Evolutionary conservation across 2,888 invertebrate genomes (phyloP).

Genomic region (Mylabris sibirica): DNA sequence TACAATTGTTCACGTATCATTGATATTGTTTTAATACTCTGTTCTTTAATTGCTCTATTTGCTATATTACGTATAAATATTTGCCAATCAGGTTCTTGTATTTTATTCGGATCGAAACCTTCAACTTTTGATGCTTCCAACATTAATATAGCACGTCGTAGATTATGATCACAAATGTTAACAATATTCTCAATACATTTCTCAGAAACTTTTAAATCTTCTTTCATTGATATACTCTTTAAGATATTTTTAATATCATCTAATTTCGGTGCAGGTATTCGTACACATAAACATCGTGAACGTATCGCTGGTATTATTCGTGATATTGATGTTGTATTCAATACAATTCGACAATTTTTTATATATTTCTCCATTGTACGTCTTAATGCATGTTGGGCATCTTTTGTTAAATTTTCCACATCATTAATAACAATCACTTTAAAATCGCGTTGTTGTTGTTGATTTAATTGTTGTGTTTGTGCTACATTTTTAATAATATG

Average conservation of each 20-base stretch:
- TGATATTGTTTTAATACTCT: constrained; percentile 82
- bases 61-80: constrained; percentile 87
- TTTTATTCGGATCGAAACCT: constrained; percentile 80
- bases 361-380: constrained; percentile 99
- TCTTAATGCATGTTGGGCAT: constrained; percentile 97
- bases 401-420: constrained; percentile 93
- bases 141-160: constrained; percentile 91
- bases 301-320: constrained; percentile 96
- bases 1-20: constrained; percentile 89
- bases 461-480: constrained; percentile 93
- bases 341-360: constrained; percentile 89
- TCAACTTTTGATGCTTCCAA: constrained; percentile 93
- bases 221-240: constrained; percentile 78
- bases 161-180: constrained; percentile 82
- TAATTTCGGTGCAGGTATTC: constrained; percentile 88
- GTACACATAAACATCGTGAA: constrained; percentile 87
- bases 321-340: constrained; percentile 94
- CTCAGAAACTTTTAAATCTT: constrained; percentile 78
- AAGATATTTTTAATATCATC: constrained; percentile 72
- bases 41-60: constrained; percentile 67
- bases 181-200: constrained; percentile 82
- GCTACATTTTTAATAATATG: constrained; percentile 97
- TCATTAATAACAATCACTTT: constrained; percentile 97
- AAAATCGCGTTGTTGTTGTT: constrained; percentile 87
- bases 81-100: constrained; percentile 94